phyloP scores from a whole-genome alignment of 2,113 vertebrate genomes.

The Pyrgilauda ruficollis region DNA sequence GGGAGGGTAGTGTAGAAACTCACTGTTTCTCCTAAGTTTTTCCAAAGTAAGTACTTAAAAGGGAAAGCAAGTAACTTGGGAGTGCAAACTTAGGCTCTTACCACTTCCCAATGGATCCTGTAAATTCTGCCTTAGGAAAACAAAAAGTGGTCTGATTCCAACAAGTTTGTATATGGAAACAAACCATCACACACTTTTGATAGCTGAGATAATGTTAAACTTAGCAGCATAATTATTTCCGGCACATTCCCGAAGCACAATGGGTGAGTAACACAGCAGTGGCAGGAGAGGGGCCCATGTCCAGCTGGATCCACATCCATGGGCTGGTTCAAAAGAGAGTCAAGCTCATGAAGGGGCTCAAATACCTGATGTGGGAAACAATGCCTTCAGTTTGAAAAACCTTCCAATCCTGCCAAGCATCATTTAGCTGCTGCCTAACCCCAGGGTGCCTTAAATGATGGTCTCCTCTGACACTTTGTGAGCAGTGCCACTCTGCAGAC shows the following conservation, averaged over 20 bases:
- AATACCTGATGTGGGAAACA: accelerated
- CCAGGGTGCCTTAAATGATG: accelerated
- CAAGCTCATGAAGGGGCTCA: neutral
- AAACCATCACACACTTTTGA: neutral
- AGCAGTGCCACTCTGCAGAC: neutral
- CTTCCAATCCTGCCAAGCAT: neutral
- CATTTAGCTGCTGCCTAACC: neutral
- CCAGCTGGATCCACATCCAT: neutral
- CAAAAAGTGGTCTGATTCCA: neutral
- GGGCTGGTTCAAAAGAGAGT: neutral
- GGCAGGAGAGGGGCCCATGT: accelerated
- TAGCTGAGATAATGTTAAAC: neutral
- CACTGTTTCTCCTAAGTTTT: neutral
- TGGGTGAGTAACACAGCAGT: neutral
- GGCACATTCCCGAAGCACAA: neutral
- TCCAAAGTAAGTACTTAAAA: neutral
- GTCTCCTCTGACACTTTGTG: neutral
- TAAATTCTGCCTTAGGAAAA: neutral
- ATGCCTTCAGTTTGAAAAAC: neutral
- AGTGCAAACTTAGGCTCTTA: neutral
- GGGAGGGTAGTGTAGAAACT: neutral
- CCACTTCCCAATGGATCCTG: neutral
- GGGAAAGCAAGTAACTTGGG: neutral
- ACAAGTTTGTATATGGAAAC: neutral
- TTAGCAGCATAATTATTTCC: slow-evolving; percentile 32